Conservation (phyloP, 2,113 vertebrate genomes). For the Ameiurus melas region DNA sequence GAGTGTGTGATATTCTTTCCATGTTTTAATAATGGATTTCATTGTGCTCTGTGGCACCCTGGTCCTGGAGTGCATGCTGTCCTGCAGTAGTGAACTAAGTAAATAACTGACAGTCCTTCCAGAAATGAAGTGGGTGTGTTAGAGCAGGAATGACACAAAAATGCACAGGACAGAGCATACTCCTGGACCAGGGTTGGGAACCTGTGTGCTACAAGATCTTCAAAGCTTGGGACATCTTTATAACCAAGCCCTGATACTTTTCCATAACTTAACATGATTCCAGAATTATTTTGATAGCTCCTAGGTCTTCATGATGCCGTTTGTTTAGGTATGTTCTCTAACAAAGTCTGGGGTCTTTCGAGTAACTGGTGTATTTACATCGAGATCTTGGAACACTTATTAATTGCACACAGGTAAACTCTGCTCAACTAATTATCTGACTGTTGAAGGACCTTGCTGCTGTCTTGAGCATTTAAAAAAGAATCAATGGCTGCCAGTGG, state of each 20-base stretch:
- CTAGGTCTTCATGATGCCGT: neutral
- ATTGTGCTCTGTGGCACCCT: neutral
- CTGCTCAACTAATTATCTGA: neutral
- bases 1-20: neutral
- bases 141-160: neutral
- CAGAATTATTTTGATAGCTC: neutral
- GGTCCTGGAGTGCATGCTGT: neutral
- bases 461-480: slow-evolving; percentile 32
- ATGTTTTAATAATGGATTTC: neutral
- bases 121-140: neutral
- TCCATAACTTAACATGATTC: neutral
- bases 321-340: no score
- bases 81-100: neutral
- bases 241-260: neutral
- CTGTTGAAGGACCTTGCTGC: no score
- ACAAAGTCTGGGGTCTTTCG: neutral
- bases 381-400: neutral
- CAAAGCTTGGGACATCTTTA: neutral
- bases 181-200: neutral
- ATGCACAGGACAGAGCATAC: neutral
- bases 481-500: neutral
- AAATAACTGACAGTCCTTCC: neutral
- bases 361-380: neutral
- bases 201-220: neutral
- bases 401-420: neutral